Percentiles rank a stretch among this genome's conserved stretches.
Conservation (phyloP, 1,140 invertebrate genomes). For the Oryctes rhinoceros region DNA sequence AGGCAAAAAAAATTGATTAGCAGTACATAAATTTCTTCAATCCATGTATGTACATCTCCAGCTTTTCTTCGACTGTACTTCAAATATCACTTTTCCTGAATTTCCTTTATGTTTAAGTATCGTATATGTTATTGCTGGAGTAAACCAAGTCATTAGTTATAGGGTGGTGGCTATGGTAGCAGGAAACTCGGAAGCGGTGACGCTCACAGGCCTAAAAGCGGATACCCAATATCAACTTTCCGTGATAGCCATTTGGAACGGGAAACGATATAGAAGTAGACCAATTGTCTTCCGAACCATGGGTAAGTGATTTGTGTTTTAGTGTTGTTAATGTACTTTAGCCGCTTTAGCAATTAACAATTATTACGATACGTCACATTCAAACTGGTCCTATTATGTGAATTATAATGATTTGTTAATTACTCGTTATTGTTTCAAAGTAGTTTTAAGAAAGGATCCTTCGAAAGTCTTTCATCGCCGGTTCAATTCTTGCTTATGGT, state of each 20-base stretch:
- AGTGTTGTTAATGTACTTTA: too few relatives aligned
- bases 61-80: background rate
- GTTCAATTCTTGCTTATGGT: too few relatives aligned
- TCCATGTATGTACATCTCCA: too few relatives aligned
- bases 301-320: slow-evolving; percentile 67
- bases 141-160: slow-evolving; percentile 76
- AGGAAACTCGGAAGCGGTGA: slow-evolving; percentile 84
- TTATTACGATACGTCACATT: too few relatives aligned
- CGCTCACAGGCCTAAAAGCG: slow-evolving; percentile 78
- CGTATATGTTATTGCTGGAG: slow-evolving; percentile 51
- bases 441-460: too few relatives aligned
- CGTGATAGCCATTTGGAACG: slow-evolving; percentile 79
- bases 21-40: too few relatives aligned
- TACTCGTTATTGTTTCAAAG: too few relatives aligned
- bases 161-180: slow-evolving; percentile 87
- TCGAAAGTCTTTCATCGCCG: too few relatives aligned
- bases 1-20: too few relatives aligned
- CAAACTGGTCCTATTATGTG: too few relatives aligned
- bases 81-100: background rate
- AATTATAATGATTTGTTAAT: too few relatives aligned
- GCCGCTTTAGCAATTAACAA: too few relatives aligned
- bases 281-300: slow-evolving; percentile 87
- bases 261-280: slow-evolving; percentile 80
- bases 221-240: slow-evolving; percentile 87
- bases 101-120: background rate